These are phyloP conservation scores for Samia ricini DNA, from an alignment of 1,140 invertebrate species.

Conservation along the genomic window DNA sequence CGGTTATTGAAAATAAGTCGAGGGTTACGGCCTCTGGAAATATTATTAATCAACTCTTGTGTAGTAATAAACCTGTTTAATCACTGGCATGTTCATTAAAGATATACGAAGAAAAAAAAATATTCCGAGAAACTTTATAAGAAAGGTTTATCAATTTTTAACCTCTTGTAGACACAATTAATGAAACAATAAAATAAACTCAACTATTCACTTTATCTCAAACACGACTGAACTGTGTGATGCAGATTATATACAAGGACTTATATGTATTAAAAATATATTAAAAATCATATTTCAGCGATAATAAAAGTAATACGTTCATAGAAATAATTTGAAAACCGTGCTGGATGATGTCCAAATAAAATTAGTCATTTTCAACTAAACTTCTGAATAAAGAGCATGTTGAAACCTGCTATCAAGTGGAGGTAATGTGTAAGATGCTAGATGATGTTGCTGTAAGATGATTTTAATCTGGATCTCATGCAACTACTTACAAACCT, in stretches of 20 bases:
- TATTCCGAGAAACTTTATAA: neutral
- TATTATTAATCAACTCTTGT: neutral
- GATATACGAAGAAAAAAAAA: neutral
- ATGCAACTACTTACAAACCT: no score
- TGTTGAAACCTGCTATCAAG: no score
- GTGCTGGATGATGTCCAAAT: neutral
- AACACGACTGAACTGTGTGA: neutral
- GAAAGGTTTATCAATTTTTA: conserved; percentile 1
- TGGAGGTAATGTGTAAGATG: no score
- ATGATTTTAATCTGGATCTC: no score
- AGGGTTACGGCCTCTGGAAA: no score
- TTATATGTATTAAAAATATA: no score
- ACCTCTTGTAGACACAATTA: neutral
- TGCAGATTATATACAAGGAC: neutral
- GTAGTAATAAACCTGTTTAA: neutral
- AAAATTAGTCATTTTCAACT: neutral
- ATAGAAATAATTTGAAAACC: no score
- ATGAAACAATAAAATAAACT: neutral
- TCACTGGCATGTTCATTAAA: neutral
- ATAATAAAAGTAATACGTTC: no score
- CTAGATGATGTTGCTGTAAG: no score
- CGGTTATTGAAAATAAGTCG: no score
- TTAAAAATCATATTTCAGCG: no score
- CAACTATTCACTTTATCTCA: neutral
- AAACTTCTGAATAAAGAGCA: neutral